These are phyloP conservation scores for Campoplex capitator DNA, from an alignment of 2,888 invertebrate species.

Conservation along the genomic window DNA sequence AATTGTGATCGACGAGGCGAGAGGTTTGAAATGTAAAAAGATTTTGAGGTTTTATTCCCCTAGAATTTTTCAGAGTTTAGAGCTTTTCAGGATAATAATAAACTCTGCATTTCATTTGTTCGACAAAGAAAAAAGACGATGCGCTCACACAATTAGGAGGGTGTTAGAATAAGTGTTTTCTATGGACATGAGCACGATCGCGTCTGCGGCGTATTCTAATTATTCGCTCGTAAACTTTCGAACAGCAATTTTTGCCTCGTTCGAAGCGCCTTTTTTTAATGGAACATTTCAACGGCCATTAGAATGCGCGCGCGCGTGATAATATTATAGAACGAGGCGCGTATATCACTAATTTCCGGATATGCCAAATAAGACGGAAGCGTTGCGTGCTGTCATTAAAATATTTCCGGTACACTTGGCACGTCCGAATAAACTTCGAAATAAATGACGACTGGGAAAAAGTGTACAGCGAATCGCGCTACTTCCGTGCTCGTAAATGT, in stretches of 20 bases:
- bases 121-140: neutral
- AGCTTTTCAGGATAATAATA: too few species aligned
- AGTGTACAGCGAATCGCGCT: neutral
- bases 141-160: conserved; percentile 38
- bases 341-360: conserved; percentile 21
- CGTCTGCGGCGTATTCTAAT: conserved; percentile 56
- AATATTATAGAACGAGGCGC: conserved; percentile 34
- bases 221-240: conserved; percentile 66
- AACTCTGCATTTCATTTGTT: too few species aligned
- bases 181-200: conserved; percentile 60
- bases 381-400: conserved; percentile 47
- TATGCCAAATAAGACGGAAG: conserved; percentile 40
- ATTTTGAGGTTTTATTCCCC: neutral
- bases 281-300: conserved; percentile 42
- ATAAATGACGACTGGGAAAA: conserved; percentile 33
- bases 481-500: neutral
- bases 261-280: neutral
- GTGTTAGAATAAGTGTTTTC: conserved; percentile 49
- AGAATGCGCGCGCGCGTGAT: conserved; percentile 13
- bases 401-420: conserved; percentile 50
- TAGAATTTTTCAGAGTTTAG: neutral
- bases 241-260: conserved; percentile 37
- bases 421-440: conserved; percentile 34
- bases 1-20: neutral
- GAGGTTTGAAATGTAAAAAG: neutral